Percentiles rank a stretch among this genome's conserved stretches.
phyloP scores from a whole-genome alignment of 2,113 vertebrate species.

The Willisornis vidua region DNA sequence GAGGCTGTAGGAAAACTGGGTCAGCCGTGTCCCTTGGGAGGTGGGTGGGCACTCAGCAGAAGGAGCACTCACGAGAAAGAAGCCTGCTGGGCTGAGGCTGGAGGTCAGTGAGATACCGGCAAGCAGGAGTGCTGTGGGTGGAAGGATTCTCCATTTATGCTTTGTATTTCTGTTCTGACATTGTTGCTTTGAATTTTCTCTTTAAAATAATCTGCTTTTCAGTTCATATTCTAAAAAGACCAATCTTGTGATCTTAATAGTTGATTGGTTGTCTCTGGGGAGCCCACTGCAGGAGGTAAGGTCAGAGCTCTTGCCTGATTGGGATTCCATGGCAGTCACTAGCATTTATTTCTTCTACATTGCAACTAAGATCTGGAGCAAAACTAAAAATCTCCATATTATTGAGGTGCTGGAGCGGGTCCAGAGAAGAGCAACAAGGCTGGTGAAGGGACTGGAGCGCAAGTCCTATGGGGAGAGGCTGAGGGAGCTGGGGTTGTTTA shows the following conservation, averaged over 20 bases:
- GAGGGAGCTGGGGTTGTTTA: no score
- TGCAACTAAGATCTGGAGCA: background rate
- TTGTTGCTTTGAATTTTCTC: background rate
- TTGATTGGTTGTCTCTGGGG: background rate
- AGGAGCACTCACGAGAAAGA: background rate
- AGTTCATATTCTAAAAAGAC: background rate
- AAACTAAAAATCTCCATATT: rapidly evolving
- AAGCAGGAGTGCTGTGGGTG: background rate
- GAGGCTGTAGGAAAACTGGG: background rate
- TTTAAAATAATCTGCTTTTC: background rate
- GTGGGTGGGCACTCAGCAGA: background rate
- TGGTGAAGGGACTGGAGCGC: no score
- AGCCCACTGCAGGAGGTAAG: background rate
- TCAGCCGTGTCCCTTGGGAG: background rate
- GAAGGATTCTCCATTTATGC: background rate
- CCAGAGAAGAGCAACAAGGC: no score
- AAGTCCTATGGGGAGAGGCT: no score
- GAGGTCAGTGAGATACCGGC: background rate
- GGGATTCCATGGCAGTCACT: background rate
- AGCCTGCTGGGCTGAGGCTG: background rate
- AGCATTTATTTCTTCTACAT: rapidly evolving
- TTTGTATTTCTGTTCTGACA: background rate
- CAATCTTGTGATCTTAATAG: background rate
- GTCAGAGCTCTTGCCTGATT: background rate
- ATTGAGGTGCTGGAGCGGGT: no score